Base-by-base conservation (phyloP, 2,888 invertebrate genomes). In the Mechanitis messenoides region DNA sequence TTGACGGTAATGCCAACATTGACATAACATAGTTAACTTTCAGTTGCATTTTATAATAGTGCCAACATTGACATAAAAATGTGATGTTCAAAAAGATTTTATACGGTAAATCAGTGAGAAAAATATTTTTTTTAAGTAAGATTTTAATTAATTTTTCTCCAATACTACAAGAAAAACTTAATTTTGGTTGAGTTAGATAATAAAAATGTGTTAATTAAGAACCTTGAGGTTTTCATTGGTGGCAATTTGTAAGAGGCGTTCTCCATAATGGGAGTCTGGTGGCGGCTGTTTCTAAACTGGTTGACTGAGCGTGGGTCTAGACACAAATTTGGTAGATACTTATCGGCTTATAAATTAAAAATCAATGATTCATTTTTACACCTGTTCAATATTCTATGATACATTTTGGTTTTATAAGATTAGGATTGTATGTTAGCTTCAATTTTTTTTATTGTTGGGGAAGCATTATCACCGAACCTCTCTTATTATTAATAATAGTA, bases 191-290 rank as follows among this genome's bases (percentile, higher is more conserved):
- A 20, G 20, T 20, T 5, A 35, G 6, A 5, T 35, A 35, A 60
- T 55, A 60, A 56, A 45, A 59, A 45, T 62, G 60, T 58, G 58
- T 47, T 58, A 63, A 55, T 65, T 56, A 64, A 66, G 62, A 56
- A 60, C 62, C 54, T 53, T 53, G 62, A 59, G 60, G 64, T 60
- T 64, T 60, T 64, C 67, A 65, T 67, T 69, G 67, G 60, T 55
- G 61, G 60, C 63, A 63, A 71, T 69, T 68, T 68, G 7, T 42
- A 68, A 72, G 70, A 68, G 69, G 68, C 67, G 69, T 67, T 62
- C 60, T 58, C 68, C 57, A 66, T 71, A 65, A 65, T 71, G 68
- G 73, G 64, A 68, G 66, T 70, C 67, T 65, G 42, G 70, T 73
- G 76, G 71, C 68, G 68, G 56, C 64, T 65, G 63, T 70, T 65